Evolutionary conservation across 1,140 invertebrate species (phyloP).

Genomic region (Mactra quadrangularis): DNA sequence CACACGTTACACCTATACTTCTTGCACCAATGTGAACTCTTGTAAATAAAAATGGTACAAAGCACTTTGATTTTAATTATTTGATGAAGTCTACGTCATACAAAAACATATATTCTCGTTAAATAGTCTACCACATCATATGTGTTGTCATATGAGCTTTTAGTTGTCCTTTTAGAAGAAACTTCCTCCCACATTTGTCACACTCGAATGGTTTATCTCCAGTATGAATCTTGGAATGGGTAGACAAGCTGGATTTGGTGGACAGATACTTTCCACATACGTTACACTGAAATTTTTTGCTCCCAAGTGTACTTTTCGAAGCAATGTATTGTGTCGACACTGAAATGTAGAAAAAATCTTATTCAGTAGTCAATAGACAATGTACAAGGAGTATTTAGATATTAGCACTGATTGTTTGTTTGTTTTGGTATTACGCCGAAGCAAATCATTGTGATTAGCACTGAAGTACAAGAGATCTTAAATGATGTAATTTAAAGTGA

Average conservation of each 20-base stretch:
- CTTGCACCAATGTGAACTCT: too few species aligned
- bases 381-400: too few species aligned
- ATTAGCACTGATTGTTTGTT: too few species aligned
- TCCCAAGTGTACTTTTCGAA: too few species aligned
- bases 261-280: constrained; percentile 86
- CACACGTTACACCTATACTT: constrained; percentile 89
- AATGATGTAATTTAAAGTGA: too few species aligned
- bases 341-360: too few species aligned
- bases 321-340: too few species aligned
- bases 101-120: not conserved
- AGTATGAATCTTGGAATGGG: constrained; percentile 88
- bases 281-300: constrained; percentile 85
- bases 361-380: too few species aligned
- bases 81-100: not conserved
- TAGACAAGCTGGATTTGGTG: constrained; percentile 89
- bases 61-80: not conserved
- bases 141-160: constrained; percentile 19
- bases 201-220: constrained; percentile 56
- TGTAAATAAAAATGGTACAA: not conserved
- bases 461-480: too few species aligned
- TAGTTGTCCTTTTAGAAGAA: constrained; percentile 29
- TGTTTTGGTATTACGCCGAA: too few species aligned
- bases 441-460: too few species aligned
- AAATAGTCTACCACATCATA: not conserved
- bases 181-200: constrained; percentile 86